Conservation (phyloP, 2,888 invertebrate species). For the Monopis laevigella region DNA sequence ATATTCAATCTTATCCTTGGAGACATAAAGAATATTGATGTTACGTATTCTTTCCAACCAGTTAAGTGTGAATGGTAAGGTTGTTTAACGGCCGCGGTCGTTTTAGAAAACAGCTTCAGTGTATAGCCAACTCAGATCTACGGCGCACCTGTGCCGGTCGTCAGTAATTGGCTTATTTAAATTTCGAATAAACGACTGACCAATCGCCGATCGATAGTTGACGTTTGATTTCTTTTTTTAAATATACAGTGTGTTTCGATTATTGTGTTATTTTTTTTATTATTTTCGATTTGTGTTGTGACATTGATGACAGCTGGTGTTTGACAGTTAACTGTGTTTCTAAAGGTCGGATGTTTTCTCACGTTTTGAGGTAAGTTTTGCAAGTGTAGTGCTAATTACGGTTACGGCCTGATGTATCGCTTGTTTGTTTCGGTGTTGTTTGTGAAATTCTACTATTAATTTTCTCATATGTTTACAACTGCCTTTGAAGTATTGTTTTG, state of each 20-base stretch:
- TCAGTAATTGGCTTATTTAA: slow-evolving; percentile 38
- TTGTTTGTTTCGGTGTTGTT: too few species aligned
- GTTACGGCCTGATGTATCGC: neutral
- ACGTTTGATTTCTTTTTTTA: slow-evolving; percentile 50
- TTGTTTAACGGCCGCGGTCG: slow-evolving; percentile 44
- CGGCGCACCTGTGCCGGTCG: slow-evolving; percentile 38
- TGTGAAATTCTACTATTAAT: too few species aligned
- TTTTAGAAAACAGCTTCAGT: slow-evolving; percentile 43
- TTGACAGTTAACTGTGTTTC: slow-evolving; percentile 21
- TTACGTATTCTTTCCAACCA: slow-evolving; percentile 18
- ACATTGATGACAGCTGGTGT: slow-evolving; percentile 34
- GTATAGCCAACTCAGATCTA: slow-evolving; percentile 25
- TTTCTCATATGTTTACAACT: too few species aligned
- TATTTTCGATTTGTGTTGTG: slow-evolving; percentile 34
- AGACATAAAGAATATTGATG: slow-evolving; percentile 19
- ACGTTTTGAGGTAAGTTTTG: slow-evolving; percentile 10
- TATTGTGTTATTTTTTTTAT: slow-evolving; percentile 30
- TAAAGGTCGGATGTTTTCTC: slow-evolving; percentile 48
- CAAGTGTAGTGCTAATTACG: neutral
- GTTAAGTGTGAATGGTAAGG: slow-evolving; percentile 53
- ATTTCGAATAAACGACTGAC: slow-evolving; percentile 37
- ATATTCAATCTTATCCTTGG: slow-evolving; percentile 4
- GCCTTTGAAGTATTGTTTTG: too few species aligned
- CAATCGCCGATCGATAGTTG: slow-evolving; percentile 40
- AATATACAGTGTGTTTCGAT: slow-evolving; percentile 41